These are phyloP conservation scores for Drosophila malerkotliana DNA, from an alignment of 1,140 invertebrate species.

Conservation along the genomic window DNA sequence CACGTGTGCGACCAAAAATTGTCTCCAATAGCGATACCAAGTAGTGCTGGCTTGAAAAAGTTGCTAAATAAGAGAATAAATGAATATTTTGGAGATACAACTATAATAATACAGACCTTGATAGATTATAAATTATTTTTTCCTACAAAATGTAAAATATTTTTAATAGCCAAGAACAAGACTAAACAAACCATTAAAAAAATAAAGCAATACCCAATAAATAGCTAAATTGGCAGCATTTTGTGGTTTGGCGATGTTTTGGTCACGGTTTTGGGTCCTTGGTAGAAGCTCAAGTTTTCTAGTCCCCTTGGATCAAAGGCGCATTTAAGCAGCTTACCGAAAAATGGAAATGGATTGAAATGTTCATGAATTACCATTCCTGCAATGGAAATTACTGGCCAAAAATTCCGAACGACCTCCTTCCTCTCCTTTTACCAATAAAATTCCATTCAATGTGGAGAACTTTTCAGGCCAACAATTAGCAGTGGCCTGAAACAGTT, in stretches of 20 bases:
- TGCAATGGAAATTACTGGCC: constrained; percentile 19
- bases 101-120: background rate
- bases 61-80: background rate
- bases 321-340: constrained; percentile 70
- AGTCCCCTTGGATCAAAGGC: constrained; percentile 47
- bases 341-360: constrained; percentile 72
- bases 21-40: constrained; percentile 15
- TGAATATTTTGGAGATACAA: background rate
- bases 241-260: background rate
- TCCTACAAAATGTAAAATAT: no score
- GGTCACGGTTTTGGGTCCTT: constrained; percentile 11
- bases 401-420: constrained; percentile 6
- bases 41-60: background rate
- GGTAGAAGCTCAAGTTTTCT: constrained; percentile 5
- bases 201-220: background rate
- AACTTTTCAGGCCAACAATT: constrained; percentile 44
- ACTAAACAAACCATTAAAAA: background rate
- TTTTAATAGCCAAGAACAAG: no score
- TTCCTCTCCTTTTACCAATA: background rate
- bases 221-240: background rate
- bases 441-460: constrained; percentile 3
- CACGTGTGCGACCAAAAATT: constrained; percentile 56
- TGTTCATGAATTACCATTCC: constrained; percentile 46
- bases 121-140: no score
- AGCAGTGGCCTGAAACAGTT: constrained; percentile 22